These are phyloP conservation scores for Scaptomyza tumidula DNA, from an alignment of 2,888 invertebrate genomes.

Conservation along the genomic window DNA sequence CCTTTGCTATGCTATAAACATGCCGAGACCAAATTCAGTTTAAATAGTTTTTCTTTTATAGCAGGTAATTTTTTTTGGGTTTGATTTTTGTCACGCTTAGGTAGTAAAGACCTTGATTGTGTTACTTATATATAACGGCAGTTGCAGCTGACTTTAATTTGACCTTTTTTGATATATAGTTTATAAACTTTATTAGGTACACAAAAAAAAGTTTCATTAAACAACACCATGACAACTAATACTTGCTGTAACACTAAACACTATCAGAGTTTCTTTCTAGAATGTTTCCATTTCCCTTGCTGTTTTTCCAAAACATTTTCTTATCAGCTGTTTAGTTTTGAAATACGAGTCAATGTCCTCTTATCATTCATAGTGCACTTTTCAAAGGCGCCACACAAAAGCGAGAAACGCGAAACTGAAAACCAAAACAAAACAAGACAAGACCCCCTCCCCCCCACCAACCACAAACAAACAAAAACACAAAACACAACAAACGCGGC, in stretches of 20 bases:
- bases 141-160: constrained; percentile 58
- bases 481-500: constrained; percentile 35
- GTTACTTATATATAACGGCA: constrained; percentile 6
- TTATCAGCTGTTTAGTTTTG: constrained; percentile 17
- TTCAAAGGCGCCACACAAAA: neutral
- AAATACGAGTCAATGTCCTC: constrained; percentile 58
- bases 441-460: too few species aligned
- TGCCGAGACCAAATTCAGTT: constrained; percentile 39
- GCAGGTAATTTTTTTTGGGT: constrained; percentile 53
- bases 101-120: constrained; percentile 19
- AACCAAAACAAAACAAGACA: constrained; percentile 52
- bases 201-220: neutral
- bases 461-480: constrained; percentile 37
- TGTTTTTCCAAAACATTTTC: neutral
- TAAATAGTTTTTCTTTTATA: constrained; percentile 24
- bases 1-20: constrained; percentile 30
- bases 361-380: constrained; percentile 44
- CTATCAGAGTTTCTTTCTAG: neutral
- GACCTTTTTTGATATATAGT: constrained; percentile 8
- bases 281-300: neutral
- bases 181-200: neutral
- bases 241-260: neutral
- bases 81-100: constrained; percentile 64
- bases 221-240: neutral
- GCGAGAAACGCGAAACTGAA: constrained; percentile 27